A percentile compares a stretch with the other conserved stretches of the same genome.
Evolutionary conservation across 2,888 invertebrate species (phyloP).

Genomic region (Apomyelois bistriatella): DNA sequence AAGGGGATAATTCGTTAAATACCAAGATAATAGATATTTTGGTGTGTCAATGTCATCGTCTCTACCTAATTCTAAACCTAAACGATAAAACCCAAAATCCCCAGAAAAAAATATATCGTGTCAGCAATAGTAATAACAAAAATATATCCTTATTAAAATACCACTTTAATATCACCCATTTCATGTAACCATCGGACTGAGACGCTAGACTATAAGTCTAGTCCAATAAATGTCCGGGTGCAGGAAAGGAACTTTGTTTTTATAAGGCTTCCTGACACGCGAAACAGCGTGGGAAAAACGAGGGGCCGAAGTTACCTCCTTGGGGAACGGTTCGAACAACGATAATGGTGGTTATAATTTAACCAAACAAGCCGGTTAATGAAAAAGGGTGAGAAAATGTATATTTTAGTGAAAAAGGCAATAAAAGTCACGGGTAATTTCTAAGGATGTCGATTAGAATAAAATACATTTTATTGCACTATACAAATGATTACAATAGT

Average conservation of each 20-base stretch:
- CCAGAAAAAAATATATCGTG: neutral
- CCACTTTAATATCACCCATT: constrained; percentile 15
- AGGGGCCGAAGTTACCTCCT: constrained; percentile 17
- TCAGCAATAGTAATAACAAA: neutral
- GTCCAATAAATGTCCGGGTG: constrained; percentile 9
- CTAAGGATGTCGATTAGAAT: too few species aligned
- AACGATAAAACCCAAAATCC: neutral
- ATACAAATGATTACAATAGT: too few species aligned
- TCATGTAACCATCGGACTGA: constrained; percentile 19
- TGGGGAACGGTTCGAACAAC: constrained; percentile 17
- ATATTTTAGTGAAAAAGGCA: too few species aligned
- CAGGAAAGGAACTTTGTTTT: constrained; percentile 33
- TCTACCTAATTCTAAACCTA: neutral
- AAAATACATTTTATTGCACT: too few species aligned
- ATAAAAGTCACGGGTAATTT: too few species aligned
- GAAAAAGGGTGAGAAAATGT: neutral
- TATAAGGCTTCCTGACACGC: constrained; percentile 48
- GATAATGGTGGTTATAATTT: constrained; percentile 1
- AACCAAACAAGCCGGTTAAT: neutral
- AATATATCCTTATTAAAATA: constrained; percentile 2
- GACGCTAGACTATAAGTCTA: constrained; percentile 21
- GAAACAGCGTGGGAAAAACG: constrained; percentile 45
- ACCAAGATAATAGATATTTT: too few species aligned
- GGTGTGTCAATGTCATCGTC: too few species aligned
- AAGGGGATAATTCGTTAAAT: too few species aligned